Evolutionary conservation across 2,888 invertebrate species (phyloP).

Genomic region (Oscheius sp.): DNA sequence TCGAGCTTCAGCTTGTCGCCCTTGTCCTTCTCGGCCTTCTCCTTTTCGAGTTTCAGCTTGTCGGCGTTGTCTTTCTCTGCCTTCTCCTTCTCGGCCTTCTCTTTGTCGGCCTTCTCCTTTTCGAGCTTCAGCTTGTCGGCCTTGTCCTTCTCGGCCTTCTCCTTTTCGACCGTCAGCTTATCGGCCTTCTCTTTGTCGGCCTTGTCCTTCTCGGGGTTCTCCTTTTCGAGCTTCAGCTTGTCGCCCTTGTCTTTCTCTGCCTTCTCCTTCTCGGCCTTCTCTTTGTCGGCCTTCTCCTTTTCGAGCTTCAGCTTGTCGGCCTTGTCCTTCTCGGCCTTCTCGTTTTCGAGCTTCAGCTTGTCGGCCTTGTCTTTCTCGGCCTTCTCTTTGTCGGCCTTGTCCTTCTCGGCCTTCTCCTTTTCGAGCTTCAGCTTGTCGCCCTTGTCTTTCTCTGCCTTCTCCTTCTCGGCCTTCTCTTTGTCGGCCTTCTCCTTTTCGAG

Average conservation of each 20-base stretch:
- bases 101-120: background rate
- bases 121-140: background rate
- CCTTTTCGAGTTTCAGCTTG: background rate
- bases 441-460: constrained; percentile 4
- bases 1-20: background rate
- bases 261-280: constrained; percentile 5
- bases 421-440: background rate
- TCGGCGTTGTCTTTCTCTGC: constrained; percentile 1
- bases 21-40: constrained; percentile 9
- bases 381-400: background rate
- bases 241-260: background rate
- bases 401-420: constrained; percentile 2
- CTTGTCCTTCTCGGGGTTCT: constrained; percentile 7
- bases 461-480: constrained; percentile 2
- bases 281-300: constrained; percentile 2
- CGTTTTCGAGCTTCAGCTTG: background rate
- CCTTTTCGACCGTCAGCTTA: background rate
- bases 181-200: background rate
- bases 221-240: background rate
- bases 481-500: constrained; percentile 1
- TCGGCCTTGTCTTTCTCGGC: constrained; percentile 7
- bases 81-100: constrained; percentile 4
- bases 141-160: constrained; percentile 11
- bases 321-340: constrained; percentile 10
- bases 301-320: background rate